Evolutionary conservation across 2,113 vertebrate genomes (phyloP), one percentile per base, ranked within the genome.

Genomic region (Dipodomys ordii): DNA sequence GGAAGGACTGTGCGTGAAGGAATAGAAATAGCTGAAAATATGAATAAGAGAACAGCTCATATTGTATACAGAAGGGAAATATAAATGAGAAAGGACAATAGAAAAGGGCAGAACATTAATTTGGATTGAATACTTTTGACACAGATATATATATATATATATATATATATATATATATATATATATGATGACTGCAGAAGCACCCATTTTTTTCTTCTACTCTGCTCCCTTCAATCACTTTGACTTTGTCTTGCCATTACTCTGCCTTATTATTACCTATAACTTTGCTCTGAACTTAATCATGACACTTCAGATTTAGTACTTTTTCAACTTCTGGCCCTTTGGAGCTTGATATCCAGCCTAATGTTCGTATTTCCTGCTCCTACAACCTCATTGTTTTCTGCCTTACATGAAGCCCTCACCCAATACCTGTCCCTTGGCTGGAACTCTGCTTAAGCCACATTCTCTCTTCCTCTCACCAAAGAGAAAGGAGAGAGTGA

Each of bases 291-390:
- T 88, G 46, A 92, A 73, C 7, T 67, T 49, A 30, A 39, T 44
- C 57, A 67, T 65, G 60, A 32, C 19, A 16, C 60, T 15, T 22
- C 60, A 60, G 62, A 65, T 57, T 39, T 72, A 39, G 22, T 91
- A 44, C 22, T 91, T 2, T 79, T 80, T 79, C 30, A 35, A 35
- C 44, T 92, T 92, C 23, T 67, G 68, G 53, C 20, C 3, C 16
- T 81, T 87, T 35, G 49, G 78, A 44, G 44, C 27, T 78, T 79
- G 57, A 35, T 49, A 7, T 67, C 2, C 22, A 32, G n/a, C 18
- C 25, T 32, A 46, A 39, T 83, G 83, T 92, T 95, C 30, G 49
- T 20, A 74, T 87, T 93, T 93, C n/a, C 62, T 94, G 11, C 27
- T 62, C 19, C 49, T 73, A 76, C 0, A 68, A 6, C 65, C 4